These are phyloP conservation scores for Antheraea yamamai DNA, from an alignment of 2,888 invertebrate genomes.

Conservation along the genomic window DNA sequence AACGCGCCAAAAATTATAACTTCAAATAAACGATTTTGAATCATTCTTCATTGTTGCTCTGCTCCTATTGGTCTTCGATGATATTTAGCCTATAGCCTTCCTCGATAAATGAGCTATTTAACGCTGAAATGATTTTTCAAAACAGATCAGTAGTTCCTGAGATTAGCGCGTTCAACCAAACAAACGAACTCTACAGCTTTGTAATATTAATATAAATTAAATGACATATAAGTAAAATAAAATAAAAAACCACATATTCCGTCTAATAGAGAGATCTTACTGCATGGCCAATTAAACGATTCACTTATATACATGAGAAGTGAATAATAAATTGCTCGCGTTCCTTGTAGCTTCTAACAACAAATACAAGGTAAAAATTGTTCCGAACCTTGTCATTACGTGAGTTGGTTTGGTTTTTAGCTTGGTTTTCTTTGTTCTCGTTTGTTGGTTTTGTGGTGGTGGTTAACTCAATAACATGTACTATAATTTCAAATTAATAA, in stretches of 20 bases:
- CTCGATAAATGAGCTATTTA: no score
- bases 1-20: no score
- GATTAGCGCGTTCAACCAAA: no score
- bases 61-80: no score
- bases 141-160: no score
- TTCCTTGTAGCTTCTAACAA: not conserved
- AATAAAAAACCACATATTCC: not conserved
- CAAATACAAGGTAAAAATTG: not conserved
- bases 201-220: no score
- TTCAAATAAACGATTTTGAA: no score
- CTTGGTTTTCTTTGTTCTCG: slow-evolving; percentile 13
- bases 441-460: slow-evolving; percentile 18
- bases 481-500: not conserved
- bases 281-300: not conserved
- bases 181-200: no score
- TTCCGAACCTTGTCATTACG: not conserved
- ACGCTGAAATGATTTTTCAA: no score
- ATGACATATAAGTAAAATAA: no score
- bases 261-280: not conserved
- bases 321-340: not conserved
- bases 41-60: no score
- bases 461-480: slow-evolving; percentile 4
- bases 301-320: not conserved
- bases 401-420: slow-evolving; percentile 19
- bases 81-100: no score